These are phyloP conservation scores for Indicator maculatus DNA, from an alignment of 2,113 vertebrate species.

Conservation along the genomic window DNA sequence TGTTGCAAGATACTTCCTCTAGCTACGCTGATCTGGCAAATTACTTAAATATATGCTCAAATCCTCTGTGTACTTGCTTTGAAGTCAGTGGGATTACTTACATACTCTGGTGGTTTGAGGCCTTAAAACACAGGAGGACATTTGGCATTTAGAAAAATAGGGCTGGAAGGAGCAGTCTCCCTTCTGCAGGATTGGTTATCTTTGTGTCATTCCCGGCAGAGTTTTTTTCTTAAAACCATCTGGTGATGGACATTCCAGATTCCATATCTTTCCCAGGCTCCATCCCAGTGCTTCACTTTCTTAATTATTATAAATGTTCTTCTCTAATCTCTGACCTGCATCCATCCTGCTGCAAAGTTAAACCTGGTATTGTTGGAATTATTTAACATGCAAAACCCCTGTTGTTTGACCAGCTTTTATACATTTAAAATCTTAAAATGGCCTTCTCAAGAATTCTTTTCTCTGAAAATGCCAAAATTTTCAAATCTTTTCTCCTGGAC, in stretches of 20 bases:
- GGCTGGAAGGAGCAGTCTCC: not conserved
- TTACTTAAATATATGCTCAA: constrained; percentile 3
- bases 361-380: not conserved
- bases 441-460: not conserved
- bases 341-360: constrained; percentile 11
- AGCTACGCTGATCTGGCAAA: not conserved
- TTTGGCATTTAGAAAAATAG: constrained; percentile 19
- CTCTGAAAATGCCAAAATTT: not conserved
- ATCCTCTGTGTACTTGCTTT: constrained; percentile 17
- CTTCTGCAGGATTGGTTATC: not conserved
- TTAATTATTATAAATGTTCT: constrained; percentile 19
- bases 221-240: constrained; percentile 7
- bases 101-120: not conserved
- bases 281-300: not conserved
- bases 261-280: not conserved
- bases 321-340: not conserved
- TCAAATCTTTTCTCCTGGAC: not conserved
- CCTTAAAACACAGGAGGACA: not conserved
- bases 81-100: constrained; percentile 43
- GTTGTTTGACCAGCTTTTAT: not conserved
- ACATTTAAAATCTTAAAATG: not conserved
- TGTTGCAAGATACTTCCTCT: constrained; percentile 15
- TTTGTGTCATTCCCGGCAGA: not conserved
- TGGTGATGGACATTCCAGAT: constrained; percentile 1
- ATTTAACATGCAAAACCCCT: not conserved